Base-by-base conservation (phyloP, 2,888 invertebrate species). In the Deilephila porcellus region DNA sequence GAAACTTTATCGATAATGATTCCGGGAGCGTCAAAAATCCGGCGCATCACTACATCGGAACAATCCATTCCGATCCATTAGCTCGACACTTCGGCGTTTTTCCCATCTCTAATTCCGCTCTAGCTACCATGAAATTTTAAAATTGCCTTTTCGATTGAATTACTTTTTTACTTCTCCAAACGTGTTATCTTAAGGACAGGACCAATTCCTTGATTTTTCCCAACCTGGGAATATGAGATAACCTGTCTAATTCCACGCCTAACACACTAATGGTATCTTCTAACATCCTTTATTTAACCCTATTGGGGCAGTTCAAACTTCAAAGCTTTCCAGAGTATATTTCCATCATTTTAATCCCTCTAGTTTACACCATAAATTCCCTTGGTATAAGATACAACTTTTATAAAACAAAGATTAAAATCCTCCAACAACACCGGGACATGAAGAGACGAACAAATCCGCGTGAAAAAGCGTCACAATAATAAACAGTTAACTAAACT, bases 81-180 rank as follows among this genome's bases (percentile, higher is more conserved):
- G 64, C 34, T 32, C 62, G 62, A 8, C 64, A 64, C 37, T 45
- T 45, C 64, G 37, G 19, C 62, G 62, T 45, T 45, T 63, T 64
- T 64, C 64, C 64, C 45, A 64, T 45, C 64, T 64, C 64, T 64
- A 64, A 64, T 64, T 64, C 64, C 64, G 37, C 64, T 64, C 64
- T 37, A 64, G 64, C 64, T 63, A 63, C 63, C 63, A 45, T 64
- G 64, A 64, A 64, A 64, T 64, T 63, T 34, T 64, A 64, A 64
- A 64, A 64, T 64, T 64, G 37, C 64, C 37, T 64, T 64, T 64
- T 64, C 64, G 64, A 64, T 64, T 64, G 45, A 45, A 64, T 64
- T 37, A 11, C 37, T 64, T 64, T 64, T 64, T 37, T 64, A 20
- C 37, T 45, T 45, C 14, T 45, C 64, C 37, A 25, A 60, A 60